Percentiles rank a stretch among this genome's conserved stretches.
phyloP scores from a whole-genome alignment of 2,113 vertebrate genomes.

The Podarcis raffonei region DNA sequence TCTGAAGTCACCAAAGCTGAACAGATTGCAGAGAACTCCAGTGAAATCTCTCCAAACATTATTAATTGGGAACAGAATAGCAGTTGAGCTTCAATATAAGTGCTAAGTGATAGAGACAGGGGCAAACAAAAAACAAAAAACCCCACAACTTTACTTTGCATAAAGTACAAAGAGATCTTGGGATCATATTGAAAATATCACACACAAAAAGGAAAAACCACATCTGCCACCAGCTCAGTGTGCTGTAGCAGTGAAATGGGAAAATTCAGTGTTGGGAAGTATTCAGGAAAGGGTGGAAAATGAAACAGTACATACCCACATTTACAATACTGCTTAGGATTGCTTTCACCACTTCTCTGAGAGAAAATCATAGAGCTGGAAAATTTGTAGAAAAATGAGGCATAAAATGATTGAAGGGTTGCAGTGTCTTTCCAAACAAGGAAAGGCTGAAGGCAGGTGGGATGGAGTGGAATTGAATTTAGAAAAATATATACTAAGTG shows the following conservation, averaged over 20 bases:
- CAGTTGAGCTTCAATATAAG: background rate
- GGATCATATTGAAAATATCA: background rate
- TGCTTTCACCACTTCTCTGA: background rate
- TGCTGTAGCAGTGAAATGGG: background rate
- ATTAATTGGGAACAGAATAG: background rate
- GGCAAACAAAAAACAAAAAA: background rate
- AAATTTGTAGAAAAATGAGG: background rate
- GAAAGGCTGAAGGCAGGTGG: background rate
- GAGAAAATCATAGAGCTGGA: background rate
- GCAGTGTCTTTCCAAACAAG: background rate
- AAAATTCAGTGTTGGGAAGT: background rate
- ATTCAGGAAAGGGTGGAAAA: background rate
- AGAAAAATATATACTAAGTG: too few species aligned
- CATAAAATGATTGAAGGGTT: background rate
- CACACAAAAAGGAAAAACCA: too few species aligned
- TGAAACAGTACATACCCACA: background rate
- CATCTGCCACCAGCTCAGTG: background rate
- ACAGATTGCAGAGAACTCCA: background rate
- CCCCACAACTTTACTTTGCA: background rate
- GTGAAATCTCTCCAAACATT: background rate
- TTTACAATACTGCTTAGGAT: background rate
- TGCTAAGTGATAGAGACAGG: background rate
- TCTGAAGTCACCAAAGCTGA: constrained; percentile 13
- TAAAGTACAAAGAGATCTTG: background rate
- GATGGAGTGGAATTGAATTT: too few species aligned